phyloP scores from a whole-genome alignment of 2,113 vertebrate genomes.

The Pomatostomus ruficeps region DNA sequence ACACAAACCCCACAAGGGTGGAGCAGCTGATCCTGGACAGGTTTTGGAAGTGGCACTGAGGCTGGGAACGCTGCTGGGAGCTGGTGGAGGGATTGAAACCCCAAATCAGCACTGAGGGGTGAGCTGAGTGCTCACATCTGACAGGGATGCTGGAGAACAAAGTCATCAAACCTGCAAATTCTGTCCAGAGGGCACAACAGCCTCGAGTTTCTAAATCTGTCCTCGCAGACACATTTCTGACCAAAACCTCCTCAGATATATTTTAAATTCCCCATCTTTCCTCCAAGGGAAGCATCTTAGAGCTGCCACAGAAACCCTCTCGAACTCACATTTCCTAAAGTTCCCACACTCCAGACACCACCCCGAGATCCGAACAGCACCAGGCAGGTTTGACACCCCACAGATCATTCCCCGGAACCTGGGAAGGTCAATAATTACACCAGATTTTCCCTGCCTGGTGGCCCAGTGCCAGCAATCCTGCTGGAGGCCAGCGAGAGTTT shows the following conservation, averaged over 20 bases:
- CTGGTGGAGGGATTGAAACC: neutral
- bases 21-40: neutral
- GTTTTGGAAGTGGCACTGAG: neutral
- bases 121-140: neutral
- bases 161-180: neutral
- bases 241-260: neutral
- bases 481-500: neutral
- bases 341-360: neutral
- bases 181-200: neutral
- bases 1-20: neutral
- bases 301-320: neutral
- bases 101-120: neutral
- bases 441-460: neutral
- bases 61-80: neutral
- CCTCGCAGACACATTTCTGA: neutral
- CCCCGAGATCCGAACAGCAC: neutral
- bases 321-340: neutral
- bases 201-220: neutral
- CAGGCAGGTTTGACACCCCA: neutral
- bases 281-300: neutral
- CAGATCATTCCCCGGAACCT: neutral
- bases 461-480: neutral
- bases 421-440: neutral
- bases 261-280: neutral
- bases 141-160: neutral